These are phyloP conservation scores for Glaucidium brasilianum DNA, from an alignment of 2,113 vertebrate genomes.

Conservation along the genomic window DNA sequence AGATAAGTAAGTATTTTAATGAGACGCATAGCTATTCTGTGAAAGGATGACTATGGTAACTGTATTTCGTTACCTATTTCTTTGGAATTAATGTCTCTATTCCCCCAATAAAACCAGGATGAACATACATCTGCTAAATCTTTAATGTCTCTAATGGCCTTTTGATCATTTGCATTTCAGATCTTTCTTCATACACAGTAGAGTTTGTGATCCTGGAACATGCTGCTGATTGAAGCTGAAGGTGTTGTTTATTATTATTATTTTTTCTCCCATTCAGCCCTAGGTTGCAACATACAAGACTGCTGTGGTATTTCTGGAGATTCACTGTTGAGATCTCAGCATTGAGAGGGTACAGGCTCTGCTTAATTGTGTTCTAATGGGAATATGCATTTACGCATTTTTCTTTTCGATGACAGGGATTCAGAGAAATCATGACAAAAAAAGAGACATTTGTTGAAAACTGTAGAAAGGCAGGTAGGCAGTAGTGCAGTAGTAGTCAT, in stretches of 20 bases:
- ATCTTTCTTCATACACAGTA: background rate
- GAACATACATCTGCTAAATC: background rate
- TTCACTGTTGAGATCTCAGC: background rate
- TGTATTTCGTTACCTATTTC: background rate
- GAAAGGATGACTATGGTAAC: background rate
- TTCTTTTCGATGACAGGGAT: background rate
- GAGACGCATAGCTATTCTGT: background rate
- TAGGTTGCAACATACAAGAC: background rate
- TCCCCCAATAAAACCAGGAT: background rate
- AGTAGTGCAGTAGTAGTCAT: background rate
- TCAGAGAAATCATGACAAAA: background rate
- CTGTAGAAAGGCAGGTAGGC: background rate
- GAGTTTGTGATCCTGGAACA: background rate
- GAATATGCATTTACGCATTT: background rate
- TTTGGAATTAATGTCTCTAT: background rate
- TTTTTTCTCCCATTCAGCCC: background rate
- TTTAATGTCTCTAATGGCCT: constrained; percentile 33
- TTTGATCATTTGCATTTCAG: constrained; percentile 21
- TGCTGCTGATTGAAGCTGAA: constrained; percentile 7
- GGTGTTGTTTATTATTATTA: background rate
- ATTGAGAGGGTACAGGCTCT: background rate
- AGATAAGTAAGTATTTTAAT: background rate
- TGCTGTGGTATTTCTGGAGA: background rate
- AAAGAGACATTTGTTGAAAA: background rate
- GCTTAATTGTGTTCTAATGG: background rate